These are phyloP conservation scores for Asbolus verrucosus DNA, from an alignment of 1,140 invertebrate genomes.

Conservation along the genomic window DNA sequence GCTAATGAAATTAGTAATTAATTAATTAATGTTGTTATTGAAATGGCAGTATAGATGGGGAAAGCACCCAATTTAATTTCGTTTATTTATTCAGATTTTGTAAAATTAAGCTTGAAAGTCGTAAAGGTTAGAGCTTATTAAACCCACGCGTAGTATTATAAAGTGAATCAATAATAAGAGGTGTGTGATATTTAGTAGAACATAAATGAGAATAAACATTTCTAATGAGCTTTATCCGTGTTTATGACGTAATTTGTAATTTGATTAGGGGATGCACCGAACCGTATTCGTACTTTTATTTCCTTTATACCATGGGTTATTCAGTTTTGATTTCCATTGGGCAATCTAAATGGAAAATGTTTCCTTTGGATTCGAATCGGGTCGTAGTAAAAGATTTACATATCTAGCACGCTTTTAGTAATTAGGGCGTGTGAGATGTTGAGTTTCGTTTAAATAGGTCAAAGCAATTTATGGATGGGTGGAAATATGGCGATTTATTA, in stretches of 20 bases:
- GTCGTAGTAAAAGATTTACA: slow-evolving; percentile 37
- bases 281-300: too few species aligned
- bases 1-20: slow-evolving; percentile 27
- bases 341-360: slow-evolving; percentile 24
- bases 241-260: too few species aligned
- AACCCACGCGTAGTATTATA: background rate
- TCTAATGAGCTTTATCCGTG: too few species aligned
- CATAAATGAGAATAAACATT: too few species aligned
- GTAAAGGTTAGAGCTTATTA: background rate
- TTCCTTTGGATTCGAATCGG: background rate
- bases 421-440: slow-evolving; percentile 29
- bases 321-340: slow-evolving; percentile 30
- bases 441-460: slow-evolving; percentile 28
- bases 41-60: background rate
- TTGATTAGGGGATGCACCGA: too few species aligned
- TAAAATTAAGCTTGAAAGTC: background rate
- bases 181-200: background rate
- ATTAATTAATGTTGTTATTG: slow-evolving; percentile 4
- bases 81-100: slow-evolving; percentile 1
- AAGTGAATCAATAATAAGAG: background rate
- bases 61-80: background rate
- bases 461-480: too few species aligned
- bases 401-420: slow-evolving; percentile 14
- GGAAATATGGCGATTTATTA: slow-evolving; percentile 33
- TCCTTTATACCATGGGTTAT: slow-evolving; percentile 9